Evolutionary conservation across 2,797 vertebrate genomes (phyloP).

Genomic region (Coluber constrictor): DNA sequence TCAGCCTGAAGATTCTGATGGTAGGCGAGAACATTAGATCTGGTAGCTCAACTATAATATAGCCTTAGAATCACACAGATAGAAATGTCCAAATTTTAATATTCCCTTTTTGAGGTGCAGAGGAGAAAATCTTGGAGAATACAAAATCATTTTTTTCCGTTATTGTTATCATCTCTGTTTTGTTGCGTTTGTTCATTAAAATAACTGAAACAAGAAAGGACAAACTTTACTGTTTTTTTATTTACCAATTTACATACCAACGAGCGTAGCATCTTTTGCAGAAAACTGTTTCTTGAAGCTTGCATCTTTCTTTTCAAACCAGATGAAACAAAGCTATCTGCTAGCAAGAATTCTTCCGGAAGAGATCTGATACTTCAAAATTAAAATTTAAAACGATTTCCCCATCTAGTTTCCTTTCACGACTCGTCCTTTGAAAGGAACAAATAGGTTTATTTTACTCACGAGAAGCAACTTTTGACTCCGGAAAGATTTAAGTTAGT

Average conservation of each 20-base stretch:
- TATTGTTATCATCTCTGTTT: conserved; percentile 37
- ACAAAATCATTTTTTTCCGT: conserved; percentile 32
- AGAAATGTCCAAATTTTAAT: conserved; percentile 29
- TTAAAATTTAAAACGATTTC: conserved; percentile 58
- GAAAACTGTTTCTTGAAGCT: conserved; percentile 39
- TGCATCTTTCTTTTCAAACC: conserved; percentile 29
- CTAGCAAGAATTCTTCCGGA: conserved; percentile 51
- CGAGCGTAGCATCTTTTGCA: conserved; percentile 4
- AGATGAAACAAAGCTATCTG: conserved; percentile 16
- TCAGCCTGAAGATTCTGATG: not conserved
- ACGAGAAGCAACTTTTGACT: conserved; percentile 80
- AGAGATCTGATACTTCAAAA: conserved; percentile 58
- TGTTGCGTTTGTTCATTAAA: conserved; percentile 34
- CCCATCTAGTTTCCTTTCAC: conserved; percentile 58
- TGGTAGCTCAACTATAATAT: conserved; percentile 6
- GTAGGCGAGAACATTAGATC: not conserved
- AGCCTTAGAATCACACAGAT: conserved; percentile 24
- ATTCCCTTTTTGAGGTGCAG: not conserved
- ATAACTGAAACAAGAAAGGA: conserved; percentile 39
- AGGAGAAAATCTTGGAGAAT: conserved; percentile 8
- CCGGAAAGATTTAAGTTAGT: conserved; percentile 80
- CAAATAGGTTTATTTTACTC: conserved; percentile 81
- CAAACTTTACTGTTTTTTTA: conserved; percentile 20
- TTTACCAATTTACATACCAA: not conserved
- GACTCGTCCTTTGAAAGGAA: conserved; percentile 77